Percentiles rank a stretch among this genome's conserved stretches.
Conservation (phyloP, 2,113 vertebrate species). For the Nyctereutes procyonoides region DNA sequence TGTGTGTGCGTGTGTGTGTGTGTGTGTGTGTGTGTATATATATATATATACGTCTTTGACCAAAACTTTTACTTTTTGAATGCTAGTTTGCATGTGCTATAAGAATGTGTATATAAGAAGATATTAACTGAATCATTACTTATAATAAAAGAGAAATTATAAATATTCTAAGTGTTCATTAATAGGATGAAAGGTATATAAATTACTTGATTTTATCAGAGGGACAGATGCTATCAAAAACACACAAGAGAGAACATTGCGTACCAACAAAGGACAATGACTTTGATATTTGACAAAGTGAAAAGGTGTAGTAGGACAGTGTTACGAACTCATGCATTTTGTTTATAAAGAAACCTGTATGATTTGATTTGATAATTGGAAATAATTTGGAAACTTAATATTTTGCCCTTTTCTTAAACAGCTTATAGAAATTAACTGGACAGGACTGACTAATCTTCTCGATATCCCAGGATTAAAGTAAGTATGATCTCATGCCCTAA, state of each 20-base stretch:
- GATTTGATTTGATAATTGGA: neutral
- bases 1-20: too few species aligned
- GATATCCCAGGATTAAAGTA: constrained; percentile 98
- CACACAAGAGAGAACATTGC: neutral
- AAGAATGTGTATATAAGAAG: neutral
- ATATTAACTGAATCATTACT: neutral
- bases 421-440: constrained; percentile 98
- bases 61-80: neutral
- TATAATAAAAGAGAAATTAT: neutral
- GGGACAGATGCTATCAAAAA: neutral
- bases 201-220: neutral
- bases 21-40: too few species aligned
- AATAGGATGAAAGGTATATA: neutral
- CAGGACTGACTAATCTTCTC: constrained; percentile 97
- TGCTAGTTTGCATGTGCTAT: neutral
- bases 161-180: neutral
- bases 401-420: constrained; percentile 81
- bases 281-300: neutral
- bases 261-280: neutral
- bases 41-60: neutral
- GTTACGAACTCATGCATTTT: neutral
- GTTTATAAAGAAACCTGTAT: neutral
- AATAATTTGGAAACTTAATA: neutral
- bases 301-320: accelerated
- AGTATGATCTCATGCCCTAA: constrained; percentile 81